phyloP scores from a whole-genome alignment of 2,113 vertebrate genomes.

The Hippocampus abdominalis region DNA sequence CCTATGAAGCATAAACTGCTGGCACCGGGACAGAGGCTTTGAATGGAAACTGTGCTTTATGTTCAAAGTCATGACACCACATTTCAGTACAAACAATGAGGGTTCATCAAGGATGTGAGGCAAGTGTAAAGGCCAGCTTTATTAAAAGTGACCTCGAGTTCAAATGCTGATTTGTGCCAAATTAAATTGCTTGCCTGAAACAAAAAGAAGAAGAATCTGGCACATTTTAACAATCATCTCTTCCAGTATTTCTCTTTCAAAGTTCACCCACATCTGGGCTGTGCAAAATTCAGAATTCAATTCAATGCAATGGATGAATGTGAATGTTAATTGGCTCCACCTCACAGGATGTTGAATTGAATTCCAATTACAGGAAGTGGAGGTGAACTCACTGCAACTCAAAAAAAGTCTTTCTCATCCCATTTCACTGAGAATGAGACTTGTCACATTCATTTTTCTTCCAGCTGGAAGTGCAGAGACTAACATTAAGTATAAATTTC shows the following conservation, averaged over 20 bases:
- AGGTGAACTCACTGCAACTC: too few relatives aligned
- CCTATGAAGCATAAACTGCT: neutral
- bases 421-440: too few relatives aligned
- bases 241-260: neutral
- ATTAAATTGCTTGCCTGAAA: constrained; percentile 35
- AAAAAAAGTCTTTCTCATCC: too few relatives aligned
- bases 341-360: too few relatives aligned
- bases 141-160: constrained; percentile 39
- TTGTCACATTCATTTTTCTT: too few relatives aligned
- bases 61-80: too few relatives aligned
- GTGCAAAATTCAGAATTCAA: too few relatives aligned
- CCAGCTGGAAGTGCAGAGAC: too few relatives aligned
- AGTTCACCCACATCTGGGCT: neutral
- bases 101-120: neutral
- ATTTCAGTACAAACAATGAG: neutral
- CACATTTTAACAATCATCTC: neutral
- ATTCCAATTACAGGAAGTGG: too few relatives aligned
- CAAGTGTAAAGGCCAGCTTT: neutral
- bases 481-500: too few relatives aligned
- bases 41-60: neutral
- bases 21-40: neutral
- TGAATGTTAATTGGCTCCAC: too few relatives aligned
- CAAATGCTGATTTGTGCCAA: constrained; percentile 35
- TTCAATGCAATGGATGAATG: too few relatives aligned
- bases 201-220: constrained; percentile 4